Conservation (phyloP, 2,888 invertebrate genomes). For the Apodemia zela region DNA sequence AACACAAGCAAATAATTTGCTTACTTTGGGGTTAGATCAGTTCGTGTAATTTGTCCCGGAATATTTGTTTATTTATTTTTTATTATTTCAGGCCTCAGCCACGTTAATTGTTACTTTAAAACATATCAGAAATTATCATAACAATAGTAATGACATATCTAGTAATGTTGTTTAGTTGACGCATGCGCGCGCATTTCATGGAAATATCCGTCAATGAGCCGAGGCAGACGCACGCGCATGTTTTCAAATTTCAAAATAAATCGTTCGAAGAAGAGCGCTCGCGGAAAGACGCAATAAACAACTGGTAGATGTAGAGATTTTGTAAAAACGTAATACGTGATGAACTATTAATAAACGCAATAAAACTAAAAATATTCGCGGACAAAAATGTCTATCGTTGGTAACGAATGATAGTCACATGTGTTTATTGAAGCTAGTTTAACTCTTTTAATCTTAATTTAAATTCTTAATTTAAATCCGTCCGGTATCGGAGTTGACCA, state of each 20-base stretch:
- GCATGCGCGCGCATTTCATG: constrained; percentile 48
- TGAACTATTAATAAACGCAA: neutral
- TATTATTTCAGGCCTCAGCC: neutral
- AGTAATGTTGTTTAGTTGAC: constrained; percentile 5
- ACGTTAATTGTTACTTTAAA: neutral
- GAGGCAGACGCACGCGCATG: constrained; percentile 46
- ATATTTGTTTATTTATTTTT: too few species aligned
- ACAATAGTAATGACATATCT: neutral
- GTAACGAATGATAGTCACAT: too few species aligned
- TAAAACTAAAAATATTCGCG: neutral
- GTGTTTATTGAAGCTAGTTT: too few species aligned
- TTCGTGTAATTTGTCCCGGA: too few species aligned
- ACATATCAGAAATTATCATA: neutral
- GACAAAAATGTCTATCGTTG: neutral
- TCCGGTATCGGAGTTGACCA: too few species aligned
- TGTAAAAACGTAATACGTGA: neutral
- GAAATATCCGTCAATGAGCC: constrained; percentile 54
- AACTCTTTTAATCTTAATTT: too few species aligned
- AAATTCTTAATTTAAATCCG: too few species aligned
- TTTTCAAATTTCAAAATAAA: constrained; percentile 55
- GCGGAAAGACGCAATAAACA: constrained; percentile 33
- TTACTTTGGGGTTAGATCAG: too few species aligned
- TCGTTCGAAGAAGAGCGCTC: constrained; percentile 31
- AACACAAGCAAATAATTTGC: too few species aligned
- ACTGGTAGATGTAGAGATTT: constrained; percentile 27